Evolutionary conservation across 2,113 vertebrate species (phyloP).

Genomic region (Paralichthys olivaceus): DNA sequence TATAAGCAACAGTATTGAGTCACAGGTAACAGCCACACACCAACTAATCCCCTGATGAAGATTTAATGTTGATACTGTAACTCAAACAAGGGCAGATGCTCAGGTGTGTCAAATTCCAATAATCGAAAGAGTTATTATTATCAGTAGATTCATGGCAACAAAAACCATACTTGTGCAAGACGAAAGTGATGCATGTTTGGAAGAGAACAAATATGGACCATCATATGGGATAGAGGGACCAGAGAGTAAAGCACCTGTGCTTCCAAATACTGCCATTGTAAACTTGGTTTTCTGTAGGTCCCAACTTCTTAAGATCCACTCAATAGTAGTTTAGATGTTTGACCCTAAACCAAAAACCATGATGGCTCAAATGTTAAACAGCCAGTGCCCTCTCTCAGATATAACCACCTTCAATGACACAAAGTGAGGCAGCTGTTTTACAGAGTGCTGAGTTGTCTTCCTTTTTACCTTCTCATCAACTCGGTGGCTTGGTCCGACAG

Average conservation of each 20-base stretch:
- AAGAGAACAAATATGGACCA: too few species aligned
- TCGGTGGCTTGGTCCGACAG: neutral
- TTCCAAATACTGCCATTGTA: too few species aligned
- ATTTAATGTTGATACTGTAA: constrained; percentile 34
- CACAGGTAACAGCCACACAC: neutral
- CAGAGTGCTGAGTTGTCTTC: neutral
- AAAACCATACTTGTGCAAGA: neutral
- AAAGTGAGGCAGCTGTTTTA: neutral
- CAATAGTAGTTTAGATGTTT: neutral
- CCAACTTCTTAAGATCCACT: neutral
- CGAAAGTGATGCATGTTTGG: too few species aligned
- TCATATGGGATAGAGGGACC: too few species aligned
- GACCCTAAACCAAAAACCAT: too few species aligned
- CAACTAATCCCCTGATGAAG: constrained; percentile 33
- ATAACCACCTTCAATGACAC: neutral
- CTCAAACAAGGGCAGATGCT: constrained; percentile 1
- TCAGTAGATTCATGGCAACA: neutral
- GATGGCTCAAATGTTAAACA: neutral
- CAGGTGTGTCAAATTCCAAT: constrained; percentile 4
- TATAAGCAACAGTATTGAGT: neutral
- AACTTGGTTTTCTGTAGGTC: too few species aligned
- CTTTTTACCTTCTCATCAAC: constrained; percentile 22
- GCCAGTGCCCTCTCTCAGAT: neutral
- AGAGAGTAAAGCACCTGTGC: too few species aligned
- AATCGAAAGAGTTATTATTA: too few species aligned